These are phyloP conservation scores for Drosophila differens DNA, from an alignment of 2,888 invertebrate genomes.

Conservation along the genomic window DNA sequence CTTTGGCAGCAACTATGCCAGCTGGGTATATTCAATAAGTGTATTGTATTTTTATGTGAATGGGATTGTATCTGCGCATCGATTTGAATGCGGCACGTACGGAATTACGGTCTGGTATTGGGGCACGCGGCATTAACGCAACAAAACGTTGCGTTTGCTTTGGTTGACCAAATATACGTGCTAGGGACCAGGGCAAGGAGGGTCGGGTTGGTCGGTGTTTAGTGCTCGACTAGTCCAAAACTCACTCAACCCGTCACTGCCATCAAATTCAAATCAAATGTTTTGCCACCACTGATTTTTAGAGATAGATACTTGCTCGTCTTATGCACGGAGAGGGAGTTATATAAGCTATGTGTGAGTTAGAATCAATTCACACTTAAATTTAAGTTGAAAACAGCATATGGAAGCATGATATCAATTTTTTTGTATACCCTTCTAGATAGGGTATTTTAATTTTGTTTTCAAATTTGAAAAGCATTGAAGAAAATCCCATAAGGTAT, in stretches of 20 bases:
- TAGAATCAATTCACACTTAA: not conserved
- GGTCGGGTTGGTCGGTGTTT: not conserved
- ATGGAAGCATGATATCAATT: not conserved
- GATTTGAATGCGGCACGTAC: slow-evolving; percentile 64
- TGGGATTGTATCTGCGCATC: slow-evolving; percentile 43
- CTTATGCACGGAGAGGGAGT: not conserved
- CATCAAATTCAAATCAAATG: slow-evolving; percentile 68
- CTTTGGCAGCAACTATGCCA: not conserved
- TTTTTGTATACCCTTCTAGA: not conserved
- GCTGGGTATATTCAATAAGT: slow-evolving; percentile 8
- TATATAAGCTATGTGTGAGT: not conserved
- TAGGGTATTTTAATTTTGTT: not conserved
- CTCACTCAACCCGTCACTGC: slow-evolving; percentile 36
- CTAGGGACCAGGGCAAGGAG: not conserved
- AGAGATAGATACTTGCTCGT: not conserved
- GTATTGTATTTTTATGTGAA: slow-evolving; percentile 59
- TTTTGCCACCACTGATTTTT: slow-evolving; percentile 34
- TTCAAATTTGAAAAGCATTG: not conserved
- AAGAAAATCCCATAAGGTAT: not conserved
- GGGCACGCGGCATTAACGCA: slow-evolving; percentile 51
- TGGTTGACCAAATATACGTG: slow-evolving; percentile 57
- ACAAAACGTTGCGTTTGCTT: slow-evolving; percentile 37
- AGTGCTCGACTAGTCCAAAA: slow-evolving; percentile 13
- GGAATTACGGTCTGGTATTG: slow-evolving; percentile 42
- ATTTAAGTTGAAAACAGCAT: not conserved